phyloP scores from a whole-genome alignment of 1,140 invertebrate species.

The Bombus balteatus region DNA sequence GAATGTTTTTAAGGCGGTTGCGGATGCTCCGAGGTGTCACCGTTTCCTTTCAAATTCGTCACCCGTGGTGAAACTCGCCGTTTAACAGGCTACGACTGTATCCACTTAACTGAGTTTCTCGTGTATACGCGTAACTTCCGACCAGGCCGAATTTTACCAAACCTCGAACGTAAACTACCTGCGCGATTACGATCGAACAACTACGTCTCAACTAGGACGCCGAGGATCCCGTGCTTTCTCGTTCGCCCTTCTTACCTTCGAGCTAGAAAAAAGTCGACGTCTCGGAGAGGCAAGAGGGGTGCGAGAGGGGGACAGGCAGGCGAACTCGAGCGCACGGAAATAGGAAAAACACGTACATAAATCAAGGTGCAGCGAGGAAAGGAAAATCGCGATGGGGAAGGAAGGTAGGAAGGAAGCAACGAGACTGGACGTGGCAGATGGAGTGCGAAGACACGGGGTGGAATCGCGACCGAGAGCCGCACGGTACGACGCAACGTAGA shows the following conservation, averaged over 20 bases:
- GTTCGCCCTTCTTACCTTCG: neutral
- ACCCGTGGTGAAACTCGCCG: slow-evolving; percentile 59
- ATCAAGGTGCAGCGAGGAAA: neutral
- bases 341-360: no score
- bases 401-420: no score
- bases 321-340: no score
- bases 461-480: slow-evolving; percentile 20
- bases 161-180: neutral
- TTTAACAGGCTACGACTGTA: slow-evolving; percentile 65
- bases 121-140: neutral
- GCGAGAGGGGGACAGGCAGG: no score
- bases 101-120: slow-evolving; percentile 52
- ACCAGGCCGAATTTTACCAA: neutral
- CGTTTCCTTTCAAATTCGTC: slow-evolving; percentile 66
- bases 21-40: slow-evolving; percentile 61
- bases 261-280: neutral
- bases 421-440: slow-evolving; percentile 49
- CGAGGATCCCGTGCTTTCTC: neutral
- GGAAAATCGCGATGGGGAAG: neutral
- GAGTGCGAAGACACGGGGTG: slow-evolving; percentile 55
- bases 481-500: slow-evolving; percentile 38
- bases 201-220: neutral
- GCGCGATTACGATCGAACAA: neutral
- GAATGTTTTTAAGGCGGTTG: slow-evolving; percentile 55
- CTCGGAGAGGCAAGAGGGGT: neutral